Base-by-base conservation (phyloP, 2,888 invertebrate genomes). In the Patella ulyssiponensis region DNA sequence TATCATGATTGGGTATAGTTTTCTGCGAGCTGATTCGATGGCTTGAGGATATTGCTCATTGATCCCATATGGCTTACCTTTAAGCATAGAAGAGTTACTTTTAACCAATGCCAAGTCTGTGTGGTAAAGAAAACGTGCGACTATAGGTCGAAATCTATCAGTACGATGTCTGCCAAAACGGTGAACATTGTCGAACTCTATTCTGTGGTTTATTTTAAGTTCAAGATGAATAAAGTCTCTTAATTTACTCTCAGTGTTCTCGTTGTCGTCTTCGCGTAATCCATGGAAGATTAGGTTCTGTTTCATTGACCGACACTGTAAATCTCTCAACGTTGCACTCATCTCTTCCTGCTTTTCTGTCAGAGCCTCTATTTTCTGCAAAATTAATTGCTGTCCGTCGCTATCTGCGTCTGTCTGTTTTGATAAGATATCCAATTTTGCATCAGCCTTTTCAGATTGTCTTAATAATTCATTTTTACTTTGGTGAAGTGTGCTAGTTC, bases 271-370 rank as follows among this genome's bases (percentile, higher is more conserved):
- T 54, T 54, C 54, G 17, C 17, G 54, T 17, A 12, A 12, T 20
- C 14, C 64, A 12, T 64, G 58, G 64, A 64, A 64, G 14, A 64
- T 64, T 7, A 64, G 64, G 14, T 64, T 64, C n/a, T 64, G 7
- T n/a, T 64, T 64, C 64, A 64, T 64, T n/a, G 64, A 64, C 64
- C 64, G 64, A n/a, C 64, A 64, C n/a, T 64, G 64, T 12, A 14
- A 7, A 64, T 64, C n/a, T 9, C 11, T n/a, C 64, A 64, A 4
- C 23, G 7, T 7, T 20, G n/a, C 20, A 20, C 23, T n/a, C 64
- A 64, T n/a, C 3, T 64, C 64, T 12, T 12, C 7, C 23, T 20
- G 64, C 23, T n/a, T 64, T 64, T 14, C 14, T n/a, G 64, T n/a
- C 7, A 64, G 20, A 64, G 20, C 17, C 11, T 64, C 15, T n/a